Base-by-base conservation (phyloP, 2,797 vertebrate species). In the Pelobates cultripes region DNA sequence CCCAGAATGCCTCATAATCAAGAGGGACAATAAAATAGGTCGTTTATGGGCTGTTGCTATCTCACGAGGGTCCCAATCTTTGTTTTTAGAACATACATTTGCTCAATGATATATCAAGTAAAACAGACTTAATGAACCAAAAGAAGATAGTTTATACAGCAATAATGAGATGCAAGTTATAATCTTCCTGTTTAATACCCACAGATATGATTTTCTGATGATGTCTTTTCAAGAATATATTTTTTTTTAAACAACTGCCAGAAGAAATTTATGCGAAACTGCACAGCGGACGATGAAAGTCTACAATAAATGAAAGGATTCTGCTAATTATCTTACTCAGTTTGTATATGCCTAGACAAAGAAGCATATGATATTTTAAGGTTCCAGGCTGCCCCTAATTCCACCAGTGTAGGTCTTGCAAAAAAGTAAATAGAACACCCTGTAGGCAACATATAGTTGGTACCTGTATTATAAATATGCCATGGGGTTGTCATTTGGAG, bases 101-200 rank as follows among this genome's bases (percentile, higher is more conserved):
- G 80, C 71, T 73, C 74, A 64, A 68, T 73, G 53, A 72, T 53
- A 74, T 67, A 78, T 83, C 63, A 67, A 83, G 75, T 74, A 61
- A 68, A 68, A 73, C 47, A 78, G 71, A 73, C 63, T 68, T 60
- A 78, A 78, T 83, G 64, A 69, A 83, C 43, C 81, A 51, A 60
- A 15, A 47, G 10, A 73, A 43, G 63, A 72, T 41, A 60, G 70
- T 82, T 82, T 77, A 73, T 73, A 73, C 51, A 70, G 60, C 41
- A 42, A 72, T 82, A 82, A 82, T 67, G 80, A 82, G 73, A 51
- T 53, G 74, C 60, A 17, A 43, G 55, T 70, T 45, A 53, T 17
- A 15, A 68, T 67, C 64, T 55, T 43, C 44, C 69, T 42, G 41
- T 66, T 44, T 44, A 57, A 55, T 60, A 28, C 43, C 64, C 12